Evolutionary conservation across 2,797 vertebrate genomes (phyloP), one percentile per base, ranked within the genome.

Genomic region (Varecia variegata): DNA sequence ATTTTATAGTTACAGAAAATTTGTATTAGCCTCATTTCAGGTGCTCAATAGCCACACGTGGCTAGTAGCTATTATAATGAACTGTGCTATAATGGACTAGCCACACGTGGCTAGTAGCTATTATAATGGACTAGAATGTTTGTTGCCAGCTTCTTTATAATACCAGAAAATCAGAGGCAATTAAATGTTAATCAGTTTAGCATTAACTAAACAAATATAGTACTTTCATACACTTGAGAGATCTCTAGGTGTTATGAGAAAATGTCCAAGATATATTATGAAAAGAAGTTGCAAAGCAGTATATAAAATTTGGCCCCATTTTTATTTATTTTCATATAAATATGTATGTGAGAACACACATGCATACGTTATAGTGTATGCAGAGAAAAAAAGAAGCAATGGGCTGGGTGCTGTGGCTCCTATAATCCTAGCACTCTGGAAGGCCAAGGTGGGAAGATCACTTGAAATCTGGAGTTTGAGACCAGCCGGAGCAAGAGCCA

Each of bases 131-230:
- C 56, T 92, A 58, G n/a, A 67, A 68, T 87, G 47, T 80, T 54
- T 62, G 35, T 67, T 87, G 38, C 32, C 20, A 38, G n/a, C 67
- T 82, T 82, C 20, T 76, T 81, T 95, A 45, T 80, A 80, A 95
- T 56, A 38, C 50, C 27, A 70, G 52, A 70, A 94, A 70, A 60
- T 60, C 32, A 74, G 62, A 67, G 27, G 12, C 56, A 95, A 74
- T 47, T 81, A 30, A 67, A 32, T 38, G 15, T 30, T 74, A 14
- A 50, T 70, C 52, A 62, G 38, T 80, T 82, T 21, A 74, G 30
- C 70, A 77, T 94, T 71, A 94, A 94, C 35, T 62, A 77, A 93
- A 76, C 47, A 96, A 68, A 54, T 76, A 38, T 15, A 77, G 43
- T 70, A 58, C 15, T 56, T 43, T 3, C 25, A 5, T 77, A 54